Percentiles rank a stretch among this genome's conserved stretches.
phyloP scores from a whole-genome alignment of 2,888 invertebrate genomes.

The Metopia argyrocephala region DNA sequence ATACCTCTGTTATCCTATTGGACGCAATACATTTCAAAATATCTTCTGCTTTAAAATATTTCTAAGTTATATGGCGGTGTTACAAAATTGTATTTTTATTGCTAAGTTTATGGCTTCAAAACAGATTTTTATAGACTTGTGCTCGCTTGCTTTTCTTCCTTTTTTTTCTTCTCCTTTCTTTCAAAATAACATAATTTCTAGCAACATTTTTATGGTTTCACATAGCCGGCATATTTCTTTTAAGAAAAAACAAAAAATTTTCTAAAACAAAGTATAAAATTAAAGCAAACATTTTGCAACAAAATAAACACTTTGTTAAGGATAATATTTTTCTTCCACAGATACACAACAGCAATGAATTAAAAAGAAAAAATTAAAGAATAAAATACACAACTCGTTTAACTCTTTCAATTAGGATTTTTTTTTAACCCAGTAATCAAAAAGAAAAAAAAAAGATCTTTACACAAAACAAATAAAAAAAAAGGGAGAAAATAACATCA shows the following conservation, averaged over 20 bases:
- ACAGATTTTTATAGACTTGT: too few relatives aligned
- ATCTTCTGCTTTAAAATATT: too few relatives aligned
- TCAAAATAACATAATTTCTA: too few relatives aligned
- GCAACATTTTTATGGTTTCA: not conserved
- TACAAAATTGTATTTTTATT: too few relatives aligned
- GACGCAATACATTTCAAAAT: too few relatives aligned
- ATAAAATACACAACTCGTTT: conserved; percentile 54
- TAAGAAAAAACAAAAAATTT: conserved; percentile 8
- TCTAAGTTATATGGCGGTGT: too few relatives aligned
- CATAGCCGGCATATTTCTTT: not conserved
- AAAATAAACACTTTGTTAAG: conserved; percentile 25
- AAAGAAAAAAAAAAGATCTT: not conserved
- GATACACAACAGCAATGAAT: not conserved
- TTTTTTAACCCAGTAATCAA: conserved; percentile 40
- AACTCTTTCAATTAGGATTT: conserved; percentile 62
- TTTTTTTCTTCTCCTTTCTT: too few relatives aligned
- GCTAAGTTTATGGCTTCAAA: too few relatives aligned
- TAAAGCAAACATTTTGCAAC: conserved; percentile 46
- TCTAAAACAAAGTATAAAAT: conserved; percentile 29
- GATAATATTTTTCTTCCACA: not conserved
- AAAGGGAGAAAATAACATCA: conserved; percentile 35
- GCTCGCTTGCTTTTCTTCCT: too few relatives aligned
- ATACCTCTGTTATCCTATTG: too few relatives aligned
- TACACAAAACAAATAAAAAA: conserved; percentile 38
- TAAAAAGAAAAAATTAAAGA: conserved; percentile 27